phyloP scores from a whole-genome alignment of 2,888 invertebrate species.

The Cecidostiba fungosa region DNA sequence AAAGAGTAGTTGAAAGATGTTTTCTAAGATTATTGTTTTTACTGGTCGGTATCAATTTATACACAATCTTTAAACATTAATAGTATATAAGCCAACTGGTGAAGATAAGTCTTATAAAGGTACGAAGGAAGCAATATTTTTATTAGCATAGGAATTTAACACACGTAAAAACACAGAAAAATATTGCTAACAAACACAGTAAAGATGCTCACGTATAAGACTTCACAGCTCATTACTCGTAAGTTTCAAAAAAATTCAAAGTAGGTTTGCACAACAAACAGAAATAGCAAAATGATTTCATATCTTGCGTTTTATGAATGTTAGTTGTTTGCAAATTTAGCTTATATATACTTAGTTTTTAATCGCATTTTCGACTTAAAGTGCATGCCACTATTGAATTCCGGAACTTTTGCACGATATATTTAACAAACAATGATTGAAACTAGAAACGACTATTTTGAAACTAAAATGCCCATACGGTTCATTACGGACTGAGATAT shows the following conservation, averaged over 20 bases:
- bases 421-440: not conserved
- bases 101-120: not conserved
- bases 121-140: slow-evolving; percentile 70
- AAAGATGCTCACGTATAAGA: slow-evolving; percentile 72
- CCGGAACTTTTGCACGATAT: not conserved
- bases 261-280: not conserved
- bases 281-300: not conserved
- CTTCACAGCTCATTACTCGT: slow-evolving; percentile 1
- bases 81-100: not conserved
- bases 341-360: not conserved
- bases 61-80: too few relatives aligned
- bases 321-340: not conserved
- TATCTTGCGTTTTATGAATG: not conserved
- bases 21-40: not conserved
- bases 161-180: slow-evolving; percentile 73
- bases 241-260: not conserved
- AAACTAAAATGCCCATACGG: not conserved
- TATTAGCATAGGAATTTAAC: slow-evolving; percentile 55
- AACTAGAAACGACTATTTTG: not conserved
- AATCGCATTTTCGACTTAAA: slow-evolving; percentile 12
- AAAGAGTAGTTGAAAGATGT: not conserved
- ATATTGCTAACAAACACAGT: slow-evolving; percentile 74
- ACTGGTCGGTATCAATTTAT: not conserved
- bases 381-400: not conserved
- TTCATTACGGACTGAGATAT: slow-evolving; percentile 1